Evolutionary conservation across 2,113 vertebrate species (phyloP).

Genomic region (Solea senegalensis): DNA sequence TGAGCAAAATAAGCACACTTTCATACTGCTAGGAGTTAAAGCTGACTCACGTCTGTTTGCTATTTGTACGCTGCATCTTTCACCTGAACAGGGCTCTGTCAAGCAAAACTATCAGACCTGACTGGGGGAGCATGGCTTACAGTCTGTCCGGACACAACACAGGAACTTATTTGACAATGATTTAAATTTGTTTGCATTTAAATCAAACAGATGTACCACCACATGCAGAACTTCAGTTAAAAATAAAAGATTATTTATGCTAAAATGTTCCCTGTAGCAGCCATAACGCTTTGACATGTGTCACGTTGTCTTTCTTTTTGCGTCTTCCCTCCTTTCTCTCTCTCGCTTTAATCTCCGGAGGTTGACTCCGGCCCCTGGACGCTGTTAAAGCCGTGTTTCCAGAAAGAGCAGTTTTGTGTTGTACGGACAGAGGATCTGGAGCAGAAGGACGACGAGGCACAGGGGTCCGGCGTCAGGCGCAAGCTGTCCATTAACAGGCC

Average conservation of each 20-base stretch:
- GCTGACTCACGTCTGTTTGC: too few species aligned
- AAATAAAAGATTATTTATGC: neutral
- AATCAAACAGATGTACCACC: too few species aligned
- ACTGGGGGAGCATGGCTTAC: too few species aligned
- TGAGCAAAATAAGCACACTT: too few species aligned
- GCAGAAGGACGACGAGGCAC: constrained; percentile 48
- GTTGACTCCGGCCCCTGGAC: constrained; percentile 18
- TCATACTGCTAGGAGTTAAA: too few species aligned
- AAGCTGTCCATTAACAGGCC: constrained; percentile 63
- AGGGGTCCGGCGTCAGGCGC: constrained; percentile 48
- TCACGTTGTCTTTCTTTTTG: neutral
- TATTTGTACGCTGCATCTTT: too few species aligned
- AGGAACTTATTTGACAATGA: too few species aligned
- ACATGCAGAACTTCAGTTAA: too few species aligned
- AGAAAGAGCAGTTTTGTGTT: constrained; percentile 76
- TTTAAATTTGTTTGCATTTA: too few species aligned
- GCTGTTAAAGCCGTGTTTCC: constrained; percentile 42
- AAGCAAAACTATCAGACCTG: too few species aligned
- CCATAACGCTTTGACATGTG: constrained; percentile 4
- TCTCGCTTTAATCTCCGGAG: constrained; percentile 6
- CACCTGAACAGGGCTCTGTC: too few species aligned
- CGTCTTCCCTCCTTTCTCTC: neutral
- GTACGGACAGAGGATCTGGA: constrained; percentile 42
- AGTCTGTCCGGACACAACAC: too few species aligned
- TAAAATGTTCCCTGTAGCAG: neutral